Percentiles rank a stretch among this genome's conserved stretches.
Conservation (phyloP, 1,140 invertebrate genomes). For the Drosophila elegans region DNA sequence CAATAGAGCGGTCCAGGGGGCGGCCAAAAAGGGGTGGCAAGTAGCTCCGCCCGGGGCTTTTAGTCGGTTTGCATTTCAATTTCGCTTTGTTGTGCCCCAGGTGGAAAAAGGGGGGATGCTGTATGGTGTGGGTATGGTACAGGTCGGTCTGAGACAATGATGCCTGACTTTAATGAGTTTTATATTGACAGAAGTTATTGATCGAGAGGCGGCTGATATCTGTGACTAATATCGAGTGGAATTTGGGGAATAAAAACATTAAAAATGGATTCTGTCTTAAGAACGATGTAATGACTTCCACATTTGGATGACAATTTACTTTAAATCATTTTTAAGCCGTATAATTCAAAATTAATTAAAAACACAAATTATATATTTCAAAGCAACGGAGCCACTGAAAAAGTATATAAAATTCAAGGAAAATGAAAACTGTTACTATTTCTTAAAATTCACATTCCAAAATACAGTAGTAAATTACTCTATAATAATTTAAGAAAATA, state of each 20-base stretch:
- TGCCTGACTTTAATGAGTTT: conserved; percentile 60
- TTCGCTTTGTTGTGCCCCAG: conserved; percentile 62
- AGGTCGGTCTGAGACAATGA: conserved; percentile 29
- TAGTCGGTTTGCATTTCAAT: conserved; percentile 43
- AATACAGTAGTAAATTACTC: no score
- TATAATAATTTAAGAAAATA: no score
- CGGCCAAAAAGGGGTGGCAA: conserved; percentile 9
- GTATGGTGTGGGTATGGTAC: neutral
- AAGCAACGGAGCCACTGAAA: no score
- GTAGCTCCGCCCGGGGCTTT: conserved; percentile 29
- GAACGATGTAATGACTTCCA: neutral
- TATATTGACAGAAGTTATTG: conserved; percentile 69
- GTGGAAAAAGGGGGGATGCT: neutral
- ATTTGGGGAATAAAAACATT: neutral
- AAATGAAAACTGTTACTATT: no score
- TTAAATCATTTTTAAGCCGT: no score
- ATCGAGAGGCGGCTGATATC: conserved; percentile 38
- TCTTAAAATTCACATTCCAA: no score
- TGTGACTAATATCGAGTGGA: conserved; percentile 38
- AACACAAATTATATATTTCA: no score
- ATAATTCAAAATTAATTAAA: no score
- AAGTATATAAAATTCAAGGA: no score
- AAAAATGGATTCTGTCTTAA: neutral
- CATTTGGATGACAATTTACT: no score
- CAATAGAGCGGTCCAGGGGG: conserved; percentile 41